A percentile compares a stretch with the other conserved stretches of the same genome.
These are phyloP conservation scores for Meghimatium bilineatum DNA, from an alignment of 2,888 invertebrate genomes.

Conservation along the genomic window DNA sequence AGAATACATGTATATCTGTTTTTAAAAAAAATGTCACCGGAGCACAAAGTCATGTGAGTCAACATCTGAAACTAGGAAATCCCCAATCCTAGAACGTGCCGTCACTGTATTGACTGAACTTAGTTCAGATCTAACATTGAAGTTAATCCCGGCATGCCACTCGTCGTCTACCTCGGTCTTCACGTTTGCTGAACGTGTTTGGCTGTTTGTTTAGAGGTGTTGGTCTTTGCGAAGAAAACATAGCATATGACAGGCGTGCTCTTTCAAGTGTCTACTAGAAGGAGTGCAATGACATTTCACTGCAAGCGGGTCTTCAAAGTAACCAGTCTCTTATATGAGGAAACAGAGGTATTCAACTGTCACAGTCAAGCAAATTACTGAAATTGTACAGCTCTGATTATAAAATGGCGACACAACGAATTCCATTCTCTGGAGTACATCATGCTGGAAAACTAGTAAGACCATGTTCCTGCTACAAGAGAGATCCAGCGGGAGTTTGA, in stretches of 20 bases:
- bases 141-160: neutral
- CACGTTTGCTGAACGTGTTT: neutral
- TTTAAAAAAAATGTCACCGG: neutral
- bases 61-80: neutral
- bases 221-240: constrained; percentile 8
- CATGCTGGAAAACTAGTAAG: too few relatives aligned
- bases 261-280: neutral
- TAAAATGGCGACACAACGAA: too few relatives aligned
- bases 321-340: too few relatives aligned
- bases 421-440: too few relatives aligned
- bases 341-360: too few relatives aligned
- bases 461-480: too few relatives aligned
- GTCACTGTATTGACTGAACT: neutral
- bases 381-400: too few relatives aligned
- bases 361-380: too few relatives aligned
- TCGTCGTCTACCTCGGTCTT: neutral
- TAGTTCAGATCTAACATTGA: neutral
- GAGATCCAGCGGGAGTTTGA: too few relatives aligned
- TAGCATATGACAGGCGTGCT: neutral
- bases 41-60: neutral
- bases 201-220: neutral
- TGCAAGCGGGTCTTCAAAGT: neutral
- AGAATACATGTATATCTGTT: too few relatives aligned
- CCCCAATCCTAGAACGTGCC: neutral
- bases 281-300: neutral